Evolutionary conservation across 2,113 vertebrate genomes (phyloP), one percentile per base, ranked within the genome.

Genomic region (Pseudorhombus dupliciocellatus): DNA sequence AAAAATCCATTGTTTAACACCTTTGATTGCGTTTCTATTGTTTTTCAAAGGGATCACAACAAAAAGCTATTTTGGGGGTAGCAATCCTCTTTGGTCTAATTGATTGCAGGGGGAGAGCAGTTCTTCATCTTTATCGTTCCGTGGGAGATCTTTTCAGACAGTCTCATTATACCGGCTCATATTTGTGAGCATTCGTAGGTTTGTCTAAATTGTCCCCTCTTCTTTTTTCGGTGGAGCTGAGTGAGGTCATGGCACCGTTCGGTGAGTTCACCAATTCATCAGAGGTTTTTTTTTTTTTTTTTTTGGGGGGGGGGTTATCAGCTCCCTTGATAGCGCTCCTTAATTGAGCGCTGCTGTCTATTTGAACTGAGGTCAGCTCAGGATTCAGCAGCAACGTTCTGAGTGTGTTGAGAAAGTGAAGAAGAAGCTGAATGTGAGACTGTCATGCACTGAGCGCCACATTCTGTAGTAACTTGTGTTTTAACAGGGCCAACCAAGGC

Each of bases 141-240:
- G 68, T 77, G 64, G 61, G 84, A 85, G 77, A 80, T 79, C 18
- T 85, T 80, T 85, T 85, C 64, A 70, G 69, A 81, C 72, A 81
- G 72, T 80, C 79, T 84, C 72, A 88, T 87, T 88, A 88, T 60
- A 70, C 70, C n/a, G 16, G 67, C 69, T 86, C 73, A 70, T 75
- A 78, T 81, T 83, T 79, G 76, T n/a, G 55, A 80, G 65, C 70
- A 83, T 14, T 55, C 65, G 31, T 53, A 24, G 37, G 68, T 78
- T 73, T 7, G 40, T 72, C 71, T 66, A 83, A 75, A 66, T 77
- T 77, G 55, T 83, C 51, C 65, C 84, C 79, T 72, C 56, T 69
- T 85, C 75, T 81, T 74, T 10, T 74, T 58, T 34, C 30, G 40
- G 28, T 70, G 56, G 56, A 52, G 28, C 42, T 67, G 37, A 63